Conservation (phyloP, 1,140 invertebrate species). For the Zaprionus taronus region DNA sequence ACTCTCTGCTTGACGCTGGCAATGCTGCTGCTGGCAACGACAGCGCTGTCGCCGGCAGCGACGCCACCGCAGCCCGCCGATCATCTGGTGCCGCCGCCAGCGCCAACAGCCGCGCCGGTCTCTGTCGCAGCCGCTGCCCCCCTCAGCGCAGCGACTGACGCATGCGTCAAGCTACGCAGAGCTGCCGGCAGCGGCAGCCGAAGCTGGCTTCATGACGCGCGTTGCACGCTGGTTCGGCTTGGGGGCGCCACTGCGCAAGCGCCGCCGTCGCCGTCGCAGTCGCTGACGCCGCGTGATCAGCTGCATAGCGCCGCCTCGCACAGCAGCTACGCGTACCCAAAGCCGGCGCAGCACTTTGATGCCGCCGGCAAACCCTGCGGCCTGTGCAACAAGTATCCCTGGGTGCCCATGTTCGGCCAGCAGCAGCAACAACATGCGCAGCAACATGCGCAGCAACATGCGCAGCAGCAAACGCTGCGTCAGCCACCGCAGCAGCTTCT, state of each 20-base stretch:
- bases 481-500: slow-evolving; percentile 53
- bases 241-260: slow-evolving; percentile 42
- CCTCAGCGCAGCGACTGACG: slow-evolving; percentile 51
- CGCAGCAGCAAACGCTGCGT: slow-evolving; percentile 37
- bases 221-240: slow-evolving; percentile 81
- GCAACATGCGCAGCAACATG: slow-evolving; percentile 51
- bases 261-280: slow-evolving; percentile 1
- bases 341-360: slow-evolving; percentile 67
- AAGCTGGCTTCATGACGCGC: slow-evolving; percentile 72
- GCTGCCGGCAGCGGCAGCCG: slow-evolving; percentile 18
- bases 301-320: slow-evolving; percentile 47
- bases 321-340: slow-evolving; percentile 70
- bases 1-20: slow-evolving; percentile 28
- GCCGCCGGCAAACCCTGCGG: slow-evolving; percentile 86
- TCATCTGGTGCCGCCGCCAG: slow-evolving; percentile 73
- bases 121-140: slow-evolving; percentile 17
- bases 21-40: slow-evolving; percentile 26
- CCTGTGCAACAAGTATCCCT: slow-evolving; percentile 90
- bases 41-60: slow-evolving; percentile 33
- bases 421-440: slow-evolving; percentile 46
- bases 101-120: slow-evolving; percentile 17
- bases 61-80: slow-evolving; percentile 67
- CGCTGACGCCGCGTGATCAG: slow-evolving; percentile 51
- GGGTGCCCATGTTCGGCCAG: slow-evolving; percentile 88
- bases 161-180: slow-evolving; percentile 43